These are phyloP conservation scores for Tragelaphus eurycerus DNA, from an alignment of 2,797 vertebrate species.

Conservation along the genomic window DNA sequence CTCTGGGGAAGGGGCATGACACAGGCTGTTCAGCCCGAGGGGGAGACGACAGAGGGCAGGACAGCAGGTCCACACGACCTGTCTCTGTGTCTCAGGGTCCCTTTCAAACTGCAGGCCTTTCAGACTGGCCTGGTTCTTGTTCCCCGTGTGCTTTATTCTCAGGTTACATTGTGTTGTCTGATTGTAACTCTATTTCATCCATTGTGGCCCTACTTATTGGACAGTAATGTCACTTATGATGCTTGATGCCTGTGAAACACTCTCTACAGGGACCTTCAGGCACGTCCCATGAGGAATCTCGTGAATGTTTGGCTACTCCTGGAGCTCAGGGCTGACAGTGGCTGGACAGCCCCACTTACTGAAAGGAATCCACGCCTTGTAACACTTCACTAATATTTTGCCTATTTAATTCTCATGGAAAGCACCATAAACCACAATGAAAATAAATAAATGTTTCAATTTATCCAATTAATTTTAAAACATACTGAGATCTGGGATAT, in stretches of 20 bases:
- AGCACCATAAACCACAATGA: background rate
- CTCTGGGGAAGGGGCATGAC: background rate
- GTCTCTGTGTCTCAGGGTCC: background rate
- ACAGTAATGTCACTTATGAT: background rate
- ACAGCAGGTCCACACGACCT: fast-evolving
- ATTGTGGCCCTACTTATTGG: background rate
- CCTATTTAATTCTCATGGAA: background rate
- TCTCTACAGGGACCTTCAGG: background rate
- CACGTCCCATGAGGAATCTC: background rate
- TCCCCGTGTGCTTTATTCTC: background rate
- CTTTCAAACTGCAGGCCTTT: background rate
- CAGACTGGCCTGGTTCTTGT: background rate
- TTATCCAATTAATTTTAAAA: background rate
- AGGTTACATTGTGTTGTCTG: background rate
- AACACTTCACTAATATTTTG: background rate
- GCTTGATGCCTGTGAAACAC: background rate
- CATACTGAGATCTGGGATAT: background rate
- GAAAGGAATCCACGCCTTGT: background rate
- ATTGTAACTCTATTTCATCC: background rate
- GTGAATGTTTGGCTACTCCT: background rate
- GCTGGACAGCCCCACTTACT: background rate
- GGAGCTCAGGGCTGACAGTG: background rate
- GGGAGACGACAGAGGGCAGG: background rate
- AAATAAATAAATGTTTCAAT: background rate
- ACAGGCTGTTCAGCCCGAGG: background rate